Evolutionary conservation across 2,113 vertebrate genomes (phyloP), one percentile per base, ranked within the genome.

Genomic region (Hystrix cristata): DNA sequence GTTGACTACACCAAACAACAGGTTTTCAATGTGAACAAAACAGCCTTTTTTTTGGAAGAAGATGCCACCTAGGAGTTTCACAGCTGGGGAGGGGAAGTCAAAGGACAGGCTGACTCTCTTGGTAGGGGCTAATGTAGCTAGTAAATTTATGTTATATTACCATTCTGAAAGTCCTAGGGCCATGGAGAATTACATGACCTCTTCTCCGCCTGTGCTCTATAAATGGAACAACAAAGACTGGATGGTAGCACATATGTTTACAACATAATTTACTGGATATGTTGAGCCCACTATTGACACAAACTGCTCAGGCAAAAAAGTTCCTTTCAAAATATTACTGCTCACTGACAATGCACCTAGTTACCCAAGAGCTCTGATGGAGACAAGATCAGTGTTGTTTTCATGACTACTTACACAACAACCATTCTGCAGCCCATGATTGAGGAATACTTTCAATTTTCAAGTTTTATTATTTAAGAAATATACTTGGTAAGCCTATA

Each of bases 281-380:
- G 34, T 46, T 78, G 57, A 87, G 60, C 76, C 55, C 55, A 81
- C 65, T 53, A 8, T 62, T 71, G 85, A 85, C 48, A 51, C 31
- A 78, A 81, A 71, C 53, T 25, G 21, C 57, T 94, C 64, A 85
- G 46, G 46, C n/a, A 85, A 51, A 23, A 16, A 79, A 55, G 80
- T 53, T 60, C 48, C 87, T 89, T 78, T 78, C 55, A 71, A 94
- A 88, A 88, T 88, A 82, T 43, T 60, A 57, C 76, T 38, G 38
- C 65, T 69, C 62, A 82, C 18, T 23, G 23, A 43, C 46, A 81
- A 81, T 43, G 34, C 59, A 53, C 31, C 43, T 53, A 38, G 18
- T 88, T 65, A 62, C 31, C 53, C 12, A 53, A 43, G 34, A 88
- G 18, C 64, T 81, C 76, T 31, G 34, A 72, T 38, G 64, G 29